Evolutionary conservation across 2,113 vertebrate species (phyloP).

Genomic region (Andinoacara biseriatus): DNA sequence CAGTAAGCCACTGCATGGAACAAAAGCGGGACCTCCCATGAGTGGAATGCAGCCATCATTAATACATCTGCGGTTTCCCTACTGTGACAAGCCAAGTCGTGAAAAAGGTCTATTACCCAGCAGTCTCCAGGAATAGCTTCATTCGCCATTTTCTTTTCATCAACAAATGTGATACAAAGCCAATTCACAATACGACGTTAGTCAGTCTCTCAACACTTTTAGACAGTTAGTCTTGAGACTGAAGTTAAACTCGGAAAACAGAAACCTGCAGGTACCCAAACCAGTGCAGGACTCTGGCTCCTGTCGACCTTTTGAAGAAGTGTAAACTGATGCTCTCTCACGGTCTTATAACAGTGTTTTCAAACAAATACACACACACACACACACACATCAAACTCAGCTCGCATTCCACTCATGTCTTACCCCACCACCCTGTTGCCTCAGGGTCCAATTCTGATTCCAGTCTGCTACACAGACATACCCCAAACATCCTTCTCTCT

Average conservation of each 20-base stretch:
- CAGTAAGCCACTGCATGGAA: neutral
- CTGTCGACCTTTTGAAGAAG: neutral
- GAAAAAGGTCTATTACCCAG: slow-evolving; percentile 4
- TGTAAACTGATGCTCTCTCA: neutral
- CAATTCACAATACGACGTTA: neutral
- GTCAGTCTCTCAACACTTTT: neutral
- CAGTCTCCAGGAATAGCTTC: neutral
- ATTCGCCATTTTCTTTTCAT: neutral
- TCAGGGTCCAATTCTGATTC: slow-evolving; percentile 61
- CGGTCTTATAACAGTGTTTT: neutral
- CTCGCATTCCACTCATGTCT: slow-evolving; percentile 73
- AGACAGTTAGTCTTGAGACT: neutral
- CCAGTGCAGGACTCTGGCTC: neutral
- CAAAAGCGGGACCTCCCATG: neutral
- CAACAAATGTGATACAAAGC: neutral
- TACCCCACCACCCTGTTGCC: slow-evolving; percentile 34
- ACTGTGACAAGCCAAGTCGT: neutral
- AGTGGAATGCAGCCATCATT: slow-evolving; percentile 4
- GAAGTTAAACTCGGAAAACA: neutral
- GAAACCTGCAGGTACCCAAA: neutral
- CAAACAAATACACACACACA: neutral
- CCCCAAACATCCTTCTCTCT: slow-evolving; percentile 22
- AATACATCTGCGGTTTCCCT: neutral
- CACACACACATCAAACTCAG: slow-evolving; percentile 6
- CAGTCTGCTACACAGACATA: slow-evolving; percentile 68